Evolutionary conservation across 1,140 invertebrate genomes (phyloP).

Genomic region (Ylistrum balloti): DNA sequence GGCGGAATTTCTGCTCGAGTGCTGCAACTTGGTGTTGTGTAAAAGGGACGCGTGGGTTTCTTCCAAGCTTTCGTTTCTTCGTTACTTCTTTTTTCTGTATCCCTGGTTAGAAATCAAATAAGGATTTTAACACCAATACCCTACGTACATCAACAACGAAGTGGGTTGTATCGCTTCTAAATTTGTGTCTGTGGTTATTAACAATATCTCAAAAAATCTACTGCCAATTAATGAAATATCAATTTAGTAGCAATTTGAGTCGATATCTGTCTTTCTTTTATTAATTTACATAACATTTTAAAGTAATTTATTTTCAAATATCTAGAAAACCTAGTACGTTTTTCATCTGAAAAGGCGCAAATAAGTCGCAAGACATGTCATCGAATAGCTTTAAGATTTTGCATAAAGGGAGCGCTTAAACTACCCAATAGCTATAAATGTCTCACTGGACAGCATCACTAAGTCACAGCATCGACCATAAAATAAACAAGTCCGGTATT

Average conservation of each 20-base stretch:
- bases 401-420: background rate
- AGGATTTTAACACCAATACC: background rate
- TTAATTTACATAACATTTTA: too few species aligned
- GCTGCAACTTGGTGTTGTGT: conserved; percentile 85
- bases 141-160: too few species aligned
- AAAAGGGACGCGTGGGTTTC: conserved; percentile 87
- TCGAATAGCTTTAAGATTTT: background rate
- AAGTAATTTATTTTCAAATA: too few species aligned
- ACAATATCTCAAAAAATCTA: too few species aligned
- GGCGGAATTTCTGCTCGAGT: conserved; percentile 85
- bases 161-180: too few species aligned
- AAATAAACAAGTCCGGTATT: conserved; percentile 1
- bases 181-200: too few species aligned
- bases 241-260: too few species aligned
- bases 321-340: too few species aligned
- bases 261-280: too few species aligned
- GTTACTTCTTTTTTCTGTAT: conserved; percentile 77
- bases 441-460: background rate
- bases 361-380: background rate
- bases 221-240: too few species aligned
- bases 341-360: background rate
- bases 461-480: background rate
- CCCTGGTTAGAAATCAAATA: conserved; percentile 62
- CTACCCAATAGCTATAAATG: background rate
- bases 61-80: conserved; percentile 83